A percentile compares a stretch with the other conserved stretches of the same genome.
Evolutionary conservation across 2,888 invertebrate genomes (phyloP).

Genomic region (Xestobium rufovillosum): DNA sequence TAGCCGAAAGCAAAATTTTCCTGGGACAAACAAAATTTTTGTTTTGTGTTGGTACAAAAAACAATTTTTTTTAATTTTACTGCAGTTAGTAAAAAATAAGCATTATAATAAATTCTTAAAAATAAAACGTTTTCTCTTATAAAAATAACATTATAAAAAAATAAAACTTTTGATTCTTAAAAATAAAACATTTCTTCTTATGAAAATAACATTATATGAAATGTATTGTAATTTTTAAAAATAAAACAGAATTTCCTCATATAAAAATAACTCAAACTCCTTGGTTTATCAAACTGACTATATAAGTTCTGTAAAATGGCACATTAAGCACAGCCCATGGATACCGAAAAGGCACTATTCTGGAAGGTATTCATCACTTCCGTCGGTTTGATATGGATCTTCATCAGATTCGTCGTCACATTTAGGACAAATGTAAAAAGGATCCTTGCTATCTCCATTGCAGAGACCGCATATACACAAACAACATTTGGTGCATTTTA

Average conservation of each 20-base stretch:
- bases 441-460: slow-evolving; percentile 3
- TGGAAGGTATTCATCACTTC: slow-evolving; percentile 1
- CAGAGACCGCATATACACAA: not conserved
- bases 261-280: not conserved
- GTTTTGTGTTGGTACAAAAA: not conserved
- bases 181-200: slow-evolving; percentile 1
- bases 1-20: slow-evolving; percentile 1
- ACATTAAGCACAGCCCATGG: slow-evolving; percentile 2
- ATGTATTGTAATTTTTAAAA: no score
- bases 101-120: not conserved
- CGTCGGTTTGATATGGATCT: not conserved
- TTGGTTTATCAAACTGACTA: slow-evolving; percentile 1
- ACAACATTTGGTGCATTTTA: slow-evolving; percentile 1
- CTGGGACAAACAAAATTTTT: not conserved
- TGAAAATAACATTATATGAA: slow-evolving; percentile 1
- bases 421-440: slow-evolving; percentile 1
- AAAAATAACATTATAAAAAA: not conserved
- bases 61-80: slow-evolving; percentile 1
- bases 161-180: not conserved
- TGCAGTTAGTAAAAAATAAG: not conserved
- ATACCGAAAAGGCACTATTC: slow-evolving; percentile 1
- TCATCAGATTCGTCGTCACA: slow-evolving; percentile 1
- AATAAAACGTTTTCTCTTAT: no score
- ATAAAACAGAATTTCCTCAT: no score
- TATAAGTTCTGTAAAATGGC: slow-evolving; percentile 2